These are phyloP conservation scores for Pica pica DNA, from an alignment of 2,113 vertebrate genomes.

Conservation along the genomic window DNA sequence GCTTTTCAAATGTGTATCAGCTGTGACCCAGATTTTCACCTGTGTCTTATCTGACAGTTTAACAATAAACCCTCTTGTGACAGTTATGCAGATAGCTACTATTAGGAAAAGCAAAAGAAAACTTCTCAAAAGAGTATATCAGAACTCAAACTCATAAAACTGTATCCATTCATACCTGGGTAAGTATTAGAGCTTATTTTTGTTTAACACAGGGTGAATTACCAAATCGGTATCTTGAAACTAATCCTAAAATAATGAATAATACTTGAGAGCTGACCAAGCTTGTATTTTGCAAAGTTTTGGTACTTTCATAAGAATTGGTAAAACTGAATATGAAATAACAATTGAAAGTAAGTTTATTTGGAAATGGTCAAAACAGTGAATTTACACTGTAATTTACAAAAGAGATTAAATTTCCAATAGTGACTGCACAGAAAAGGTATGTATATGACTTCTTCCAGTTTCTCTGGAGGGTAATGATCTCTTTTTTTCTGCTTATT, in stretches of 20 bases:
- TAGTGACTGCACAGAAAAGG: background rate
- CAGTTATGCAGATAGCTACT: background rate
- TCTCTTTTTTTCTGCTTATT: background rate
- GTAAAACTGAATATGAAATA: background rate
- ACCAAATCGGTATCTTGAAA: background rate
- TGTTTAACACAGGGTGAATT: background rate
- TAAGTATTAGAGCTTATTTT: background rate
- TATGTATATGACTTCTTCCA: background rate
- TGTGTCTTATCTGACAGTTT: fast-evolving
- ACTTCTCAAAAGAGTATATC: background rate
- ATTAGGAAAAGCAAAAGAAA: background rate
- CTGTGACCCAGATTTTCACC: background rate
- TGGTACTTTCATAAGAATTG: background rate
- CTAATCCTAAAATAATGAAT: background rate
- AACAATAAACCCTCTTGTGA: background rate
- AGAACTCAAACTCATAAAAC: background rate
- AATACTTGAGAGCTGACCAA: background rate
- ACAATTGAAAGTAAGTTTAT: background rate
- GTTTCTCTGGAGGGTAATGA: background rate
- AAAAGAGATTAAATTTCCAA: background rate
- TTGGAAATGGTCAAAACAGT: background rate
- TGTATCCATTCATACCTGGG: background rate
- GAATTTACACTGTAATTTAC: background rate
- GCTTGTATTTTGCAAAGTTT: background rate
- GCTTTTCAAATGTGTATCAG: background rate